A percentile compares a stretch with the other conserved stretches of the same genome.
Conservation (phyloP, 1,140 invertebrate genomes). For the Diabrotica undecimpunctata region DNA sequence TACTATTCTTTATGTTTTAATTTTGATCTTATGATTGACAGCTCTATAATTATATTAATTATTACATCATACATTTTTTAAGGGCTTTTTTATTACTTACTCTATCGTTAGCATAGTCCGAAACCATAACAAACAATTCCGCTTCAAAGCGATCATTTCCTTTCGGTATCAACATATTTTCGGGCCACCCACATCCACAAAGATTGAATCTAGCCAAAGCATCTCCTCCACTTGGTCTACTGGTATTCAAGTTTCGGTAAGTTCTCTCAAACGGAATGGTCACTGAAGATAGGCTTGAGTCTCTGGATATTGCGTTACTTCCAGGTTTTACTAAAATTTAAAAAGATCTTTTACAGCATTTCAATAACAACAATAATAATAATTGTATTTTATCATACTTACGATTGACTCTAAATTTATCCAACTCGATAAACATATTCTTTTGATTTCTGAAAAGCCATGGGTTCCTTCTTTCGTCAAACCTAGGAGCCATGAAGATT, state of each 20-base stretch:
- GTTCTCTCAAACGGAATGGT: conserved; percentile 71
- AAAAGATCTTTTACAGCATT: too few relatives aligned
- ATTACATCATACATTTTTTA: too few relatives aligned
- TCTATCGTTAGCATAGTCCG: conserved; percentile 67
- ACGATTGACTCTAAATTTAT: conserved; percentile 51
- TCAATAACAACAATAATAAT: too few relatives aligned
- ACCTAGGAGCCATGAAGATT: conserved; percentile 69
- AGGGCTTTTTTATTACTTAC: conserved; percentile 49
- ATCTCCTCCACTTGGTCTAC: conserved; percentile 52
- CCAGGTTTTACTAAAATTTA: conserved; percentile 56
- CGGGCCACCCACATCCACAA: conserved; percentile 85
- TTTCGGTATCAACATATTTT: conserved; percentile 77
- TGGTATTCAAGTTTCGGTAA: conserved; percentile 59
- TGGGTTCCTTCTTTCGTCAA: conserved; percentile 32
- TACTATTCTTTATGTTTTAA: too few relatives aligned
- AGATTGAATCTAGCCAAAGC: conserved; percentile 64
- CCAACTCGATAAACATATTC: conserved; percentile 56
- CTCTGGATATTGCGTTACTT: conserved; percentile 58
- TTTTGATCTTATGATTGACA: too few relatives aligned
- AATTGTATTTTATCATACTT: neutral
- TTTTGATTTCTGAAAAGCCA: conserved; percentile 54
- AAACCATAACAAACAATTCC: conserved; percentile 79
- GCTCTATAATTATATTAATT: too few relatives aligned
- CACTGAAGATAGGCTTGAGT: conserved; percentile 63
- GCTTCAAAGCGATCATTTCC: conserved; percentile 58